Evolutionary conservation across 1,140 invertebrate genomes (phyloP).

Genomic region (Drosophila chauvacae): DNA sequence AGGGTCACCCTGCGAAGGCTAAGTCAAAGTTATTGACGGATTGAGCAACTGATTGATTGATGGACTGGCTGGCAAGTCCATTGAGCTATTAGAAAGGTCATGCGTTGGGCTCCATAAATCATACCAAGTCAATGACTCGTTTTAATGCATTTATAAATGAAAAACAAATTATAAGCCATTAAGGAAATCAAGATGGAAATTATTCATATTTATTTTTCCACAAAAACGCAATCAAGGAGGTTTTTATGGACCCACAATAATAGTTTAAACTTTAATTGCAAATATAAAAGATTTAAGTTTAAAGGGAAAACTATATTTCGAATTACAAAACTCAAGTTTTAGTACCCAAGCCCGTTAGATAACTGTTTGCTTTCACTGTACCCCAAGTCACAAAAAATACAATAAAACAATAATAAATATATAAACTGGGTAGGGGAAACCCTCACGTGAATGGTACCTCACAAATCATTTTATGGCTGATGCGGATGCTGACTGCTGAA

Average conservation of each 20-base stretch:
- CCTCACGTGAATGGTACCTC: constrained; percentile 14
- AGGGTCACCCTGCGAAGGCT: constrained; percentile 41
- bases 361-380: constrained; percentile 51
- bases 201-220: not conserved
- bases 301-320: not conserved
- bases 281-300: not conserved
- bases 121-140: constrained; percentile 5
- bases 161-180: constrained; percentile 18
- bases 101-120: not conserved
- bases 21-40: constrained; percentile 25
- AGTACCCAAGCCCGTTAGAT: constrained; percentile 16
- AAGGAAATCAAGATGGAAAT: not conserved
- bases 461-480: constrained; percentile 58
- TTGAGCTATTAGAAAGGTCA: constrained; percentile 46
- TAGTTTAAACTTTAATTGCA: not conserved
- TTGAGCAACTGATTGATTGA: constrained; percentile 41
- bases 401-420: constrained; percentile 11
- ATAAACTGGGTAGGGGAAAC: constrained; percentile 7
- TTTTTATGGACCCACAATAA: not conserved
- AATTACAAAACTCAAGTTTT: not conserved
- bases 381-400: not conserved
- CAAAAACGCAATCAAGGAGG: not conserved
- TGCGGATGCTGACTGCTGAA: constrained; percentile 65
- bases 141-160: constrained; percentile 15
- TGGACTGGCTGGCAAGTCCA: constrained; percentile 10